Evolutionary conservation across 2,797 vertebrate genomes (phyloP).

Genomic region (Natrix natrix): DNA sequence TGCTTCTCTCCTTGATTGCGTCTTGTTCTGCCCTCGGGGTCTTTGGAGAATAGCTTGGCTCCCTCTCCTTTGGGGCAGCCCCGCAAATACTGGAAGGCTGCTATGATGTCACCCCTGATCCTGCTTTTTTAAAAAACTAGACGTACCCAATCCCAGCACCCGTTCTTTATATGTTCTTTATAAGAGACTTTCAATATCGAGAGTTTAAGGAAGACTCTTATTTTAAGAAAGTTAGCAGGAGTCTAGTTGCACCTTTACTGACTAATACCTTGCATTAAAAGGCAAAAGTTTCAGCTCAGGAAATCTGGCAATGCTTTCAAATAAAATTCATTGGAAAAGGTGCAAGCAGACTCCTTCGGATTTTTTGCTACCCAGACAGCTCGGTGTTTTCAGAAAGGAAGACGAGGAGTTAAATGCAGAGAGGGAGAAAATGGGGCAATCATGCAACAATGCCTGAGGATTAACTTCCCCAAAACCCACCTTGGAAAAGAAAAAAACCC

Average conservation of each 20-base stretch:
- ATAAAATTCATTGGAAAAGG: neutral
- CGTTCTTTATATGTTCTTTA: too few species aligned
- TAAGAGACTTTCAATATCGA: neutral
- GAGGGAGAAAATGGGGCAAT: neutral
- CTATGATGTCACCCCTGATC: too few species aligned
- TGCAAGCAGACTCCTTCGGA: neutral
- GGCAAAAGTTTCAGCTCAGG: neutral
- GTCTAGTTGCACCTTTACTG: neutral
- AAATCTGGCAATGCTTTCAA: neutral
- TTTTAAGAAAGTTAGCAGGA: neutral
- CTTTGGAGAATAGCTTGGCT: too few species aligned
- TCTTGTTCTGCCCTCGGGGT: too few species aligned
- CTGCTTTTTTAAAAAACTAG: too few species aligned
- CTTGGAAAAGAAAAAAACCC: neutral
- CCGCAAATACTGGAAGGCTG: too few species aligned
- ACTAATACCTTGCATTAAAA: neutral
- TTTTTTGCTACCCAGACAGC: neutral
- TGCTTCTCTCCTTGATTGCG: too few species aligned
- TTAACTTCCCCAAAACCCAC: conserved; percentile 21
- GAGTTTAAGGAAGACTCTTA: neutral
- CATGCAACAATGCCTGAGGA: neutral
- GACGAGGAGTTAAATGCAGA: neutral
- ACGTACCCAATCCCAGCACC: too few species aligned
- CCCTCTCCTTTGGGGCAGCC: too few species aligned
- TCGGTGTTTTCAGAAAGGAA: neutral